phyloP scores from a whole-genome alignment of 2,888 invertebrate species.

The Sarcophaga rosellei region DNA sequence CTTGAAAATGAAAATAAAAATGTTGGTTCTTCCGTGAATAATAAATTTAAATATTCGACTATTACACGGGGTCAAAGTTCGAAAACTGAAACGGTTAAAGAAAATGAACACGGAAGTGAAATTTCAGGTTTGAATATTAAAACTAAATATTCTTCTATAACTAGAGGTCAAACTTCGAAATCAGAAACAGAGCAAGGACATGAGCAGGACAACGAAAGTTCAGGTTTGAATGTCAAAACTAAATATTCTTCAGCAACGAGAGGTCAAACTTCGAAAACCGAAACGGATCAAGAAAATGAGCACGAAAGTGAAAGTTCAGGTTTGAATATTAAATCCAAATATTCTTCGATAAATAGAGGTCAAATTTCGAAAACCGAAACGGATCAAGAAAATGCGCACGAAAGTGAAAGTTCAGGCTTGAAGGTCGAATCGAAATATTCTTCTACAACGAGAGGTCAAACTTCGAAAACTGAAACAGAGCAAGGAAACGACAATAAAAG shows the following conservation, averaged over 20 bases:
- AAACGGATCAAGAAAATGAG: neutral
- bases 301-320: neutral
- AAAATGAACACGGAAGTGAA: neutral
- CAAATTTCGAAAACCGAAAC: neutral
- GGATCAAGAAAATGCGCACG: too few species aligned
- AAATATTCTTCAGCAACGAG: neutral
- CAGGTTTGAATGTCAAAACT: neutral
- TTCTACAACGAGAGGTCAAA: too few species aligned
- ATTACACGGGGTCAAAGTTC: neutral
- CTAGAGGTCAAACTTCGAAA: neutral
- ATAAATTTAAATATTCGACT: neutral
- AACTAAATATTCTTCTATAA: neutral
- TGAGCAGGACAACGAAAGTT: neutral
- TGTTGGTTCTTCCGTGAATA: neutral
- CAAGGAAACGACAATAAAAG: neutral
- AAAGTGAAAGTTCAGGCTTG: too few species aligned
- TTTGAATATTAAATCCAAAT: neutral
- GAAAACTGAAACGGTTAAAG: neutral
- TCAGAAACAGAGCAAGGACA: neutral
- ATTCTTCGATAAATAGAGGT: slow-evolving; percentile 4
- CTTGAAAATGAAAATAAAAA: neutral
- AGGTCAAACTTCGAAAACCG: neutral
- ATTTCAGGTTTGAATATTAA: neutral
- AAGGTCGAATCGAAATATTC: too few species aligned
- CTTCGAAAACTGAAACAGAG: too few species aligned